Base-by-base conservation (phyloP, 2,797 vertebrate genomes). In the Paguma larvata region DNA sequence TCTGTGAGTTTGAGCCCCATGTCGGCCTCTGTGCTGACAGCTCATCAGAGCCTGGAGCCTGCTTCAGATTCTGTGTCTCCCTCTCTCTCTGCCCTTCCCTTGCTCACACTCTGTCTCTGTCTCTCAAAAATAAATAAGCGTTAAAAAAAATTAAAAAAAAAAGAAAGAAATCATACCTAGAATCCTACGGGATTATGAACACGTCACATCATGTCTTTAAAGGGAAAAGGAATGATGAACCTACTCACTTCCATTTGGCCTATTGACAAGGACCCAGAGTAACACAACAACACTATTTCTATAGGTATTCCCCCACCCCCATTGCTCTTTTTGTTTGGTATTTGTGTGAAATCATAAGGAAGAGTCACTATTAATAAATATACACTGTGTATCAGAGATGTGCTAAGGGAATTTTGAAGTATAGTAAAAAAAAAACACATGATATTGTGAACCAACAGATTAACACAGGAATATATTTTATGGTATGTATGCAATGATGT, bases 391-490 rank as follows among this genome's bases (percentile, higher is more conserved):
- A 48, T 91, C 90, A 86, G 72, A 85, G 53, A 95, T 16, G 11
- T 82, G 68, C 88, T 86, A 65, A 73, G 85, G 83, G 88, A 84
- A 97, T 85, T 94, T 84, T 65, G n/a, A 93, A 84, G 38, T 83
- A 59, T 1, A 85, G 67, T 82, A 94, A 95, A 80, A 95, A 91
- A 59, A 38, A 38, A 38, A 38, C 38, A 59, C 68, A 51, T 25
- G 79, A 78, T 82, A 21, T 48, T 15, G 2, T 30, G 46, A 95
- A 67, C 63, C 73, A 77, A 80, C 12, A 67, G 41, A 95, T 94
- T 89, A 84, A 89, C 4, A 12, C 30, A 95, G 68, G 62, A 70
- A 92, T 56, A 18, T 86, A 65, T 88, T 97, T 97, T 80, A 96
- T 44, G 80, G 27, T 85, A 73, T 53, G 48, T 41, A 67, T 68